These are phyloP conservation scores for Thamnaconus septentrionalis DNA, from an alignment of 2,113 vertebrate genomes.

Conservation along the genomic window DNA sequence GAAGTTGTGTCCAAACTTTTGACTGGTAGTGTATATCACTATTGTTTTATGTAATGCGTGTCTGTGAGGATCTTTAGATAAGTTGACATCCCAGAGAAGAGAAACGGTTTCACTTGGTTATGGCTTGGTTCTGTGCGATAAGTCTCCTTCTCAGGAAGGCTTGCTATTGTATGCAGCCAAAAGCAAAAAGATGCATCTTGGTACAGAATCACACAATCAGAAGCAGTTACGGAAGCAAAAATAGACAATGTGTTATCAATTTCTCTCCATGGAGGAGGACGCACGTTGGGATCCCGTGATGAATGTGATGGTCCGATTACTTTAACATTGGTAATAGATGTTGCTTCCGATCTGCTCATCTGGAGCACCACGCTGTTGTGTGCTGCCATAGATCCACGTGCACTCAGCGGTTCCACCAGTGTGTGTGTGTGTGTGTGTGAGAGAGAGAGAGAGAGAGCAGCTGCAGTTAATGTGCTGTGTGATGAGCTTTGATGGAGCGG, in stretches of 20 bases:
- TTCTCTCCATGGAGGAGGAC: conserved; percentile 49
- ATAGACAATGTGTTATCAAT: conserved; percentile 26
- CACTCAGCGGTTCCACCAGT: not conserved
- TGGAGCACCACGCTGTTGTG: not conserved
- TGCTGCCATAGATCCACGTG: not conserved
- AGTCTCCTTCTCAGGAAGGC: too few species aligned
- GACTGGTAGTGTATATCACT: too few species aligned
- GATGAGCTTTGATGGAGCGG: too few species aligned
- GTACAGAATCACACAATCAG: not conserved
- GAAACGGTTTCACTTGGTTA: too few species aligned
- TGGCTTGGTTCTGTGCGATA: too few species aligned
- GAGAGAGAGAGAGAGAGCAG: too few species aligned
- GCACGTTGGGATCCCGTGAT: conserved; percentile 50
- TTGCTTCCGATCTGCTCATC: conserved; percentile 54
- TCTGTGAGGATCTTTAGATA: too few species aligned
- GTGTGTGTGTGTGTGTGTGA: conserved; percentile 4
- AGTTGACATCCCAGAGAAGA: too few species aligned
- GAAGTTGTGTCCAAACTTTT: too few species aligned
- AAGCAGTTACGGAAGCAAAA: conserved; percentile 3
- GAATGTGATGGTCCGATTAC: conserved; percentile 76
- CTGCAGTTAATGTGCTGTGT: conserved; percentile 14
- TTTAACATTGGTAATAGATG: conserved; percentile 45
- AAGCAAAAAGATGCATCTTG: not conserved
- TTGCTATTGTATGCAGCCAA: too few species aligned
- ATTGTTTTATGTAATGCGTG: too few species aligned